Base-by-base conservation (phyloP, 2,888 invertebrate species). In the Drosophila vallismaia region DNA sequence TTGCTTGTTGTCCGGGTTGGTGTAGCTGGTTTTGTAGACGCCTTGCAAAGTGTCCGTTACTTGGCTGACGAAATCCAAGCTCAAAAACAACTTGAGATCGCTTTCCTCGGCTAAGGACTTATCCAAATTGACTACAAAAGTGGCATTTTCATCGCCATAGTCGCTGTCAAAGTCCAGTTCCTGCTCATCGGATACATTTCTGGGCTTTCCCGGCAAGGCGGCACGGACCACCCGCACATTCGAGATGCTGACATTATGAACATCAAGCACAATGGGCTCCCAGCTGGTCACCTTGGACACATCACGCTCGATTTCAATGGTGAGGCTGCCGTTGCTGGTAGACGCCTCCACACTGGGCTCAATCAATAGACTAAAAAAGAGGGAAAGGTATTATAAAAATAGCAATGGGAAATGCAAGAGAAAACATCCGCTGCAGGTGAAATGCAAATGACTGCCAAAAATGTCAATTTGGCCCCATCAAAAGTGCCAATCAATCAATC, bases 1-100 rank as follows among this genome's bases (percentile, higher is more conserved):
- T 50, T 89, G 71, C 4, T 88, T 88, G 29, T 88, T 90, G 0
- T 86, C 79, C n/a, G 86, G 81, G 75, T 93, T 92, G 1, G 88
- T 68, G 75, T 93, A 93, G 48, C 92, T 91, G 53, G 92, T 93
- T 76, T 92, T 91, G 88, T 93, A 93, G 74, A 93, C 92, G 29
- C 93, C 93, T 77, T 93, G 93, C 49, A 94, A 89, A 1, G 93
- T 92, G 63, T 92, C 92, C 28, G 93, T 93, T 29, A 95, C 88
- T 67, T 92, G 89, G 33, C 94, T 93, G 2, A 88, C 87, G 86
- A 93, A 94, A 52, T 92, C 92, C 70, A 94, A 89, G 56, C 92
- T 89, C 8, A 94, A 76, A 8, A 92, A 80, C 75, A 94, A 93
- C n/a, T 72, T 77, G 26, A 90, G 58, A 26, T 83, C 63, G 28